Evolutionary conservation across 2,797 vertebrate species (phyloP).

Genomic region (Neostethus bicornis): DNA sequence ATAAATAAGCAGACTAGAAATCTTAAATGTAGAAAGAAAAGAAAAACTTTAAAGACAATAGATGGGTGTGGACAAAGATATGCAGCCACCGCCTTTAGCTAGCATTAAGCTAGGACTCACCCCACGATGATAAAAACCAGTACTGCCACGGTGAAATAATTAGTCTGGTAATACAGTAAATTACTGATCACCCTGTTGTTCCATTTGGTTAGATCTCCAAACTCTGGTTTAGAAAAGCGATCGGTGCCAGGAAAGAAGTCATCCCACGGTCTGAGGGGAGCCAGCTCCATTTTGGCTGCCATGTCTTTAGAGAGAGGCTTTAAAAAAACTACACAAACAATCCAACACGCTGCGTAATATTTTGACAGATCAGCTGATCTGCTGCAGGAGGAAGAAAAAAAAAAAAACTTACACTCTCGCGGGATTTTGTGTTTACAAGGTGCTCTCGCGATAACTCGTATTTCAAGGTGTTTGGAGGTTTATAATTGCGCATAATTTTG

Average conservation of each 20-base stretch:
- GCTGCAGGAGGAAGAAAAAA: background rate
- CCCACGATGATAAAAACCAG: slow-evolving; percentile 89
- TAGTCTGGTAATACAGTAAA: slow-evolving; percentile 94
- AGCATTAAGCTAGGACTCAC: slow-evolving; percentile 76
- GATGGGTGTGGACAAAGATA: slow-evolving; percentile 42
- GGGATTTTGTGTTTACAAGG: background rate
- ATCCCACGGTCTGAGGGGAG: slow-evolving; percentile 89
- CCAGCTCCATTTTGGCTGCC: slow-evolving; percentile 85
- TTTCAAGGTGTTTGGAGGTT: background rate
- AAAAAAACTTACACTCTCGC: background rate
- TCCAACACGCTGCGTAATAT: slow-evolving; percentile 49
- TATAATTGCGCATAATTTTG: slow-evolving; percentile 20
- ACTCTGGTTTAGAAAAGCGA: slow-evolving; percentile 87
- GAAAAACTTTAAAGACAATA: slow-evolving; percentile 16
- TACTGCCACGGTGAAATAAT: slow-evolving; percentile 86
- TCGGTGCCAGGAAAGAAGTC: slow-evolving; percentile 90
- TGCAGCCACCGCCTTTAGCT: slow-evolving; percentile 40
- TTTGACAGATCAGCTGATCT: slow-evolving; percentile 71
- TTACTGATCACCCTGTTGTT: slow-evolving; percentile 96
- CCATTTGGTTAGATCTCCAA: slow-evolving; percentile 90
- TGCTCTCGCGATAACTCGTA: too few relatives aligned
- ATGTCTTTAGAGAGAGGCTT: slow-evolving; percentile 66
- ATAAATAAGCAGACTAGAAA: too few relatives aligned
- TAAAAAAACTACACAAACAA: slow-evolving; percentile 39
- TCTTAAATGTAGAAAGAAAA: background rate